These are phyloP conservation scores for Eristalis pertinax DNA, from an alignment of 2,888 invertebrate species.

Conservation along the genomic window DNA sequence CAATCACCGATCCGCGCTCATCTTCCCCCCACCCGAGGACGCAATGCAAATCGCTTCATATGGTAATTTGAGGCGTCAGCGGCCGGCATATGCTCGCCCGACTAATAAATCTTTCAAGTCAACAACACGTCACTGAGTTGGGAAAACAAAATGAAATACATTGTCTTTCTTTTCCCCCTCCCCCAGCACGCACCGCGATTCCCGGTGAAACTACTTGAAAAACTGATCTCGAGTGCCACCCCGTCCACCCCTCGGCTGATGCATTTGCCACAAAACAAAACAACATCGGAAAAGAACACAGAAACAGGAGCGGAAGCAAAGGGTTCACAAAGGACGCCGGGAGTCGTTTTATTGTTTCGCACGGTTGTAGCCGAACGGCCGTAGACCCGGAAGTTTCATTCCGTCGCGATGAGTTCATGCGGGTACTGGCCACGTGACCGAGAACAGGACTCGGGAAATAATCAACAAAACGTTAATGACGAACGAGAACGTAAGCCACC, in stretches of 20 bases:
- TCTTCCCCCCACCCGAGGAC: neutral
- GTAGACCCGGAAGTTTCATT: conserved; percentile 74
- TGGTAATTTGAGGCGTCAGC: neutral
- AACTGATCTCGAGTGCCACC: conserved; percentile 59
- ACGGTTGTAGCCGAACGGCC: conserved; percentile 62
- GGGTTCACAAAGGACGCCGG: conserved; percentile 40
- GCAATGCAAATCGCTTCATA: neutral
- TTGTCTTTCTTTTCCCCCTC: neutral
- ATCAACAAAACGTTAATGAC: conserved; percentile 72
- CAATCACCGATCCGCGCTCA: neutral
- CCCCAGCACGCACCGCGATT: conserved; percentile 9
- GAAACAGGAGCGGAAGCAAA: neutral
- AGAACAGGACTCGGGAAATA: conserved; percentile 56
- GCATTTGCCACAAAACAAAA: conserved; percentile 14
- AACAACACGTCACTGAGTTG: conserved; percentile 29
- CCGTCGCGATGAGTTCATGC: conserved; percentile 73
- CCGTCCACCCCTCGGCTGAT: conserved; percentile 57
- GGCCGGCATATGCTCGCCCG: conserved; percentile 15
- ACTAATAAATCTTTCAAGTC: conserved; percentile 40
- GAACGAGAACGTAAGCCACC: conserved; percentile 13
- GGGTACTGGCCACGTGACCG: conserved; percentile 74
- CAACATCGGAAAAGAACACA: too few species aligned
- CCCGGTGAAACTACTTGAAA: conserved; percentile 52
- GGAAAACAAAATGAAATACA: conserved; percentile 35
- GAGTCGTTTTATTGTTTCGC: conserved; percentile 71